phyloP scores from a whole-genome alignment of 2,888 invertebrate species.

The Psylliodes chrysocephalus region DNA sequence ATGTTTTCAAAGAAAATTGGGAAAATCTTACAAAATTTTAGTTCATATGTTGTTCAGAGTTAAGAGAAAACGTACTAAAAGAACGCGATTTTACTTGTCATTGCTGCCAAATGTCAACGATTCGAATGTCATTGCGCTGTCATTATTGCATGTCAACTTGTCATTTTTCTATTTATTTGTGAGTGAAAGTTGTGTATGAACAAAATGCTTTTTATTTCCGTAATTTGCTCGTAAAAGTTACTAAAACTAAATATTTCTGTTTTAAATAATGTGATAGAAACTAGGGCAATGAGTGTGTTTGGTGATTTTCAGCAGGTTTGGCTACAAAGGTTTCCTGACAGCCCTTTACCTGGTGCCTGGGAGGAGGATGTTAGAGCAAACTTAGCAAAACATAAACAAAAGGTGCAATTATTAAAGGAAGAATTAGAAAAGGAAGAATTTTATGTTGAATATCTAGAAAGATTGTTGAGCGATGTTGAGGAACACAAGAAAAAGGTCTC shows the following conservation, averaged over 20 bases:
- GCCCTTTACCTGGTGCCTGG: slow-evolving; percentile 90
- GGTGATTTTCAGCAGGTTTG: slow-evolving; percentile 92
- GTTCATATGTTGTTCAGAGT: no score
- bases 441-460: slow-evolving; percentile 89
- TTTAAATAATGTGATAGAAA: slow-evolving; percentile 38
- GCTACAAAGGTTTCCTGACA: slow-evolving; percentile 91
- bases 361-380: slow-evolving; percentile 92
- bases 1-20: no score
- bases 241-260: slow-evolving; percentile 17
- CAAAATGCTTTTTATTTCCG: slow-evolving; percentile 44
- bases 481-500: slow-evolving; percentile 75
- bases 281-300: slow-evolving; percentile 80
- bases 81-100: not conserved
- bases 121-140: slow-evolving; percentile 1
- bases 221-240: slow-evolving; percentile 33
- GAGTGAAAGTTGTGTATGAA: slow-evolving; percentile 43
- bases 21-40: no score
- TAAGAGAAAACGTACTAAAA: no score
- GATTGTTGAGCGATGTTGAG: slow-evolving; percentile 85
- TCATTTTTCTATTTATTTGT: slow-evolving; percentile 37
- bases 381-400: slow-evolving; percentile 88
- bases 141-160: slow-evolving; percentile 24
- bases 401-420: slow-evolving; percentile 82
- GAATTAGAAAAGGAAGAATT: slow-evolving; percentile 91
- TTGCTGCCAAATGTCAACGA: not conserved